These are phyloP conservation scores for Oceanodroma leucorhoa DNA, from an alignment of 2,797 vertebrate genomes.

Conservation along the genomic window DNA sequence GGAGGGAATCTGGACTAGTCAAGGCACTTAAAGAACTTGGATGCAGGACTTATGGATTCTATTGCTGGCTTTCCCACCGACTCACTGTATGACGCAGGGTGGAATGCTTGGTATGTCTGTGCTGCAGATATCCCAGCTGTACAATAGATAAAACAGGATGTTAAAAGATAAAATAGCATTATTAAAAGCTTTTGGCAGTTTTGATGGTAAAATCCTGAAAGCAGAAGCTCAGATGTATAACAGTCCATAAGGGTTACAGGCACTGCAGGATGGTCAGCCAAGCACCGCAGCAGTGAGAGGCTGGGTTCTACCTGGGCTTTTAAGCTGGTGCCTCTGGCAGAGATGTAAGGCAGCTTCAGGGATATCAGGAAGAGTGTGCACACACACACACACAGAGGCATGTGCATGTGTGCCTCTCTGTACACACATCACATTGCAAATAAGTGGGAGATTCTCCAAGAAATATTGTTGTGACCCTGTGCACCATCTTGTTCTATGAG, in stretches of 20 bases:
- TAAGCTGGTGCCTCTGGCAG: not conserved
- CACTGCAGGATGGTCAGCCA: not conserved
- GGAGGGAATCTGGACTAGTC: constrained; percentile 53
- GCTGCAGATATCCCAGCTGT: not conserved
- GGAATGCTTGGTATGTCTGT: constrained; percentile 42
- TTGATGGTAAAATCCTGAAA: not conserved
- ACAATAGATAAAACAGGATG: constrained; percentile 17
- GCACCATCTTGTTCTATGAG: not conserved
- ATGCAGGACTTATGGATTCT: constrained; percentile 53
- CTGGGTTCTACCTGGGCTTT: not conserved
- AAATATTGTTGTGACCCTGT: not conserved
- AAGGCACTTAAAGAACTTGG: constrained; percentile 45
- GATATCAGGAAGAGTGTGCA: not conserved
- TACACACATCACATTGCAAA: not conserved
- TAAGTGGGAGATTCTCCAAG: not conserved
- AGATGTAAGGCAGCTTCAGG: not conserved
- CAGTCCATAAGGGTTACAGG: not conserved
- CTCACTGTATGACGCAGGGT: not conserved
- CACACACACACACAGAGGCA: not conserved
- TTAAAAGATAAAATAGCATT: not conserved
- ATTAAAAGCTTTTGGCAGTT: not conserved
- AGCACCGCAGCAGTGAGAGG: not conserved
- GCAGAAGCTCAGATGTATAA: not conserved
- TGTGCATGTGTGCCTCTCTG: not conserved
- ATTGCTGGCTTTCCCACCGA: constrained; percentile 37